Evolutionary conservation across 2,888 invertebrate genomes (phyloP).

Genomic region (Cheilosia vernalis): DNA sequence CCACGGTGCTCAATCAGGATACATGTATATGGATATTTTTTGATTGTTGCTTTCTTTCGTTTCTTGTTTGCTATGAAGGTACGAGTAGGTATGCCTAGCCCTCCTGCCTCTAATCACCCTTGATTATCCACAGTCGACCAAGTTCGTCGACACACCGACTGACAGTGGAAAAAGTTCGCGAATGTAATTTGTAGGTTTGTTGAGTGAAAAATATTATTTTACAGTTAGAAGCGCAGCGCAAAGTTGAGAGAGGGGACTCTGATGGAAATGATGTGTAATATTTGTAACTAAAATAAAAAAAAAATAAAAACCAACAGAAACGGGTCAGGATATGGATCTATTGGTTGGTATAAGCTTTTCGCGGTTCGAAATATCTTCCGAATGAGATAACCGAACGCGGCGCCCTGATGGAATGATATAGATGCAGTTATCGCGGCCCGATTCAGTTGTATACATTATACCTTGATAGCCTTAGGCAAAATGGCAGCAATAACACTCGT

Average conservation of each 20-base stretch:
- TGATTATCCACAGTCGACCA: conserved; percentile 59
- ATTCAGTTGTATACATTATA: background rate
- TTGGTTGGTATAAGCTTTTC: conserved; percentile 16
- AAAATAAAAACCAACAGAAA: conserved; percentile 6
- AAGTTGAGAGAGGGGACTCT: background rate
- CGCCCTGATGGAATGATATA: background rate
- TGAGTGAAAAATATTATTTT: conserved; percentile 57
- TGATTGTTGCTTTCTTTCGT: conserved; percentile 6
- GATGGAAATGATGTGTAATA: conserved; percentile 17
- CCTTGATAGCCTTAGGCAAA: background rate
- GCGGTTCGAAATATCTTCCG: conserved; percentile 8
- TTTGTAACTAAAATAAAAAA: background rate
- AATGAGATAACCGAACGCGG: conserved; percentile 20
- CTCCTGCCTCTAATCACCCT: conserved; percentile 57
- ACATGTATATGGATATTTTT: conserved; percentile 38
- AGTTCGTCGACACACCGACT: conserved; percentile 39
- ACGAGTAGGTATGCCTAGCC: conserved; percentile 4
- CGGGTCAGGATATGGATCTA: conserved; percentile 43
- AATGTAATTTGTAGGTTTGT: conserved; percentile 60
- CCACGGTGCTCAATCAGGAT: conserved; percentile 66
- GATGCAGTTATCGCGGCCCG: background rate
- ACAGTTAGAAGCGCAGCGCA: conserved; percentile 29
- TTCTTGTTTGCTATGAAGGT: conserved; percentile 35
- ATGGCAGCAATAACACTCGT: background rate
- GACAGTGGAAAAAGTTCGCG: conserved; percentile 23